Evolutionary conservation across 2,888 invertebrate species (phyloP).

Genomic region (Globia sparganii): DNA sequence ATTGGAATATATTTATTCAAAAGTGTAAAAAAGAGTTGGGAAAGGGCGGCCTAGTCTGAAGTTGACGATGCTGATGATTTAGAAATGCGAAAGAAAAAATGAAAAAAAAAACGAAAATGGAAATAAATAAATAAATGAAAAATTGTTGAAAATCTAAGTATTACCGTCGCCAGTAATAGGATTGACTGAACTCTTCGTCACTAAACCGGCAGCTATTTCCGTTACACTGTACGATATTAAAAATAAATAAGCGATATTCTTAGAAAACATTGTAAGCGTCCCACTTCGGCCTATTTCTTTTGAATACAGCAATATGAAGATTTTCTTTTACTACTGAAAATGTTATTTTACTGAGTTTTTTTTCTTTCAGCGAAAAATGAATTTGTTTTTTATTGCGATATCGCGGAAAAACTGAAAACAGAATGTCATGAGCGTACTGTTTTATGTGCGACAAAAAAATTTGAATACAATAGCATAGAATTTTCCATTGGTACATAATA

Average conservation of each 20-base stretch:
- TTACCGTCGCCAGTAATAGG: slow-evolving; percentile 47
- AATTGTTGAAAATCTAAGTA: not conserved
- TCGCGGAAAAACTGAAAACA: slow-evolving; percentile 30
- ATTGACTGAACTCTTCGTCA: slow-evolving; percentile 7
- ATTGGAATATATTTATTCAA: not conserved
- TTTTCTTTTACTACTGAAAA: not conserved
- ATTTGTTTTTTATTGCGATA: slow-evolving; percentile 6
- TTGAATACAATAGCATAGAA: slow-evolving; percentile 43
- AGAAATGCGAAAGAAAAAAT: slow-evolving; percentile 4
- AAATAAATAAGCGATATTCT: slow-evolving; percentile 53
- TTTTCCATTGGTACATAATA: slow-evolving; percentile 4
- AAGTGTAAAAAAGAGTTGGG: not conserved
- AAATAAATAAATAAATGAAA: no score
- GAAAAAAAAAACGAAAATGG: not conserved
- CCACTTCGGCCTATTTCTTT: slow-evolving; percentile 31
- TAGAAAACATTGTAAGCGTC: slow-evolving; percentile 38
- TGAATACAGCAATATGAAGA: not conserved
- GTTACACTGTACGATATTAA: slow-evolving; percentile 32
- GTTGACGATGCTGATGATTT: not conserved
- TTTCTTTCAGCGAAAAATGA: not conserved
- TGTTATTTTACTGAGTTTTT: not conserved
- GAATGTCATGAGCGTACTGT: not conserved
- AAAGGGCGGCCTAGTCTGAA: not conserved
- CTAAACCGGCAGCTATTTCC: slow-evolving; percentile 27
- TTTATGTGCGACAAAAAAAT: slow-evolving; percentile 30